Evolutionary conservation across 2,113 vertebrate species (phyloP).

Genomic region (Ceyx cyanopectus): DNA sequence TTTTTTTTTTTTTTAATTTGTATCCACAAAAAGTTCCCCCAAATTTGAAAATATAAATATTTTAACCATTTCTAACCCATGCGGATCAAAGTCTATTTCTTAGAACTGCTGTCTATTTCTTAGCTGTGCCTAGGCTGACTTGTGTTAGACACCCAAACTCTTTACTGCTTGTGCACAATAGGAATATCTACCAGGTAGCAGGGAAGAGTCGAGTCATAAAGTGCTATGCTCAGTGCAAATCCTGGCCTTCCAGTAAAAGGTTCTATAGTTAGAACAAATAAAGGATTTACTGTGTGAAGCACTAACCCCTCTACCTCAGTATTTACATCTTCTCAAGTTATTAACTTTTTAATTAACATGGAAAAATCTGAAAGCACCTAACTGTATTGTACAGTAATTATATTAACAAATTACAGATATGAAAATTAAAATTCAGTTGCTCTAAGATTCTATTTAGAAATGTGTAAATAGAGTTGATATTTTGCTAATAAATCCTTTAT

Average conservation of each 20-base stretch:
- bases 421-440: conserved; percentile 74
- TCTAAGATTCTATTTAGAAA: conserved; percentile 73
- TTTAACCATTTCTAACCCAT: not conserved
- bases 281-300: conserved; percentile 50
- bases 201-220: not conserved
- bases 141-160: not conserved
- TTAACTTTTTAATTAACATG: conserved; percentile 80
- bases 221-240: not conserved
- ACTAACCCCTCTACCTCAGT: conserved; percentile 24
- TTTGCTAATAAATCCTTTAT: conserved; percentile 71
- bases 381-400: conserved; percentile 71
- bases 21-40: not conserved
- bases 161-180: not conserved
- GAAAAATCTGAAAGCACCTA: conserved; percentile 70
- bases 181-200: not conserved
- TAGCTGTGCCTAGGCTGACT: not conserved
- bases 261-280: conserved; percentile 60
- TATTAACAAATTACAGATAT: conserved; percentile 72
- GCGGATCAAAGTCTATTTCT: not conserved
- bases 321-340: conserved; percentile 76
- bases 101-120: not conserved
- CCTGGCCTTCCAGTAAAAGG: not conserved
- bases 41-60: not conserved
- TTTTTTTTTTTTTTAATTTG: not conserved
- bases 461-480: conserved; percentile 65